These are phyloP conservation scores for Leptosomus discolor DNA, from an alignment of 2,113 vertebrate genomes.

Conservation along the genomic window DNA sequence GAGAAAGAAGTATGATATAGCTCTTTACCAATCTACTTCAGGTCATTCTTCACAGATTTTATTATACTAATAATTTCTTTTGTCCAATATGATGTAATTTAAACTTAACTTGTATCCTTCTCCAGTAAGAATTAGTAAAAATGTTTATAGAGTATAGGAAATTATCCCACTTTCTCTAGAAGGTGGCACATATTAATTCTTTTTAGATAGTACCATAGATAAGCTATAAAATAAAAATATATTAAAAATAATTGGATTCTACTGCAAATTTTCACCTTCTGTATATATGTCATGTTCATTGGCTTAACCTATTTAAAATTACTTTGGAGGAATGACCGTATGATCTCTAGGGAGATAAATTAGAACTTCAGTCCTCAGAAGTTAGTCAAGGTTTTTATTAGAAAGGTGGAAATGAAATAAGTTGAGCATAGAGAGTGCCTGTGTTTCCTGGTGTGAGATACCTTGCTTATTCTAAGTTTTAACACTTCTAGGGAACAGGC, in stretches of 20 bases:
- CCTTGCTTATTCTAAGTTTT: not conserved
- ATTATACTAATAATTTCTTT: not conserved
- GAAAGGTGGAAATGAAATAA: not conserved
- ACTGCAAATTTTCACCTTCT: not conserved
- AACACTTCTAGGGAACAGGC: not conserved
- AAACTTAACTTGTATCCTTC: not conserved
- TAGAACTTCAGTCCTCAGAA: not conserved
- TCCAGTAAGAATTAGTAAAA: not conserved
- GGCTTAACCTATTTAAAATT: not conserved
- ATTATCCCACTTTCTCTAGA: not conserved
- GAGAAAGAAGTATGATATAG: not conserved
- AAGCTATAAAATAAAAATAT: not conserved
- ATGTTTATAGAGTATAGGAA: not conserved
- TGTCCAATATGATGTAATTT: not conserved
- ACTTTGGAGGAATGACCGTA: not conserved
- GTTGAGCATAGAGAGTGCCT: not conserved
- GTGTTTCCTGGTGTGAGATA: not conserved
- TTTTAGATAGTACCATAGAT: not conserved
- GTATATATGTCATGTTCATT: not conserved
- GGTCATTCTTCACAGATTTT: not conserved
- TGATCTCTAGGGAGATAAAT: not conserved
- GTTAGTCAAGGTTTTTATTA: not conserved
- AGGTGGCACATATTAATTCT: not conserved
- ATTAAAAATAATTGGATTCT: not conserved
- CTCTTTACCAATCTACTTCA: not conserved